Conservation (phyloP, 2,888 invertebrate genomes). For the Platypus cylindrus region DNA sequence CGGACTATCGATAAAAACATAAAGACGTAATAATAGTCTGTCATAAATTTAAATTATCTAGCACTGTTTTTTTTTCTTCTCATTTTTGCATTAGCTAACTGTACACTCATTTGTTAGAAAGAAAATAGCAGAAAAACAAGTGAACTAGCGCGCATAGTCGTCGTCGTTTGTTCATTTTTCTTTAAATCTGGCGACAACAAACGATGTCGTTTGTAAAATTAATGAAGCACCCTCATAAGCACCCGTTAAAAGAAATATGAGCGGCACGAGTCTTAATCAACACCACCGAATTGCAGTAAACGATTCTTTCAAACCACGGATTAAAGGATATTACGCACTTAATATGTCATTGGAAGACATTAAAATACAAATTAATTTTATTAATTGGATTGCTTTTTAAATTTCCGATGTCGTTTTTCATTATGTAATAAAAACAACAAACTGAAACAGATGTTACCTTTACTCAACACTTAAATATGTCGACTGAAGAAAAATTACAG, state of each 20-base stretch:
- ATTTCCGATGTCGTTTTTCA: no score
- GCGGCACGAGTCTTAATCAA: conserved; percentile 14
- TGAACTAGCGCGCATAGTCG: conserved; percentile 9
- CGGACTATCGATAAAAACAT: conserved; percentile 15
- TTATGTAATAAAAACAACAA: no score
- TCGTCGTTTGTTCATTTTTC: conserved; percentile 17
- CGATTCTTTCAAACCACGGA: conserved; percentile 11
- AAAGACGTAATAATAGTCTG: conserved; percentile 14
- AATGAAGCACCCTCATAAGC: conserved; percentile 17
- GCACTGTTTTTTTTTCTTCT: conserved; percentile 14
- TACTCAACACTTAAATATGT: no score
- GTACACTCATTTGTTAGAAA: conserved; percentile 12
- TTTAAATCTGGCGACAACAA: conserved; percentile 19
- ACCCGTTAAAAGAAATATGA: conserved; percentile 17
- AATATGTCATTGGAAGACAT: conserved; percentile 2
- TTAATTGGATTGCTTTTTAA: conserved; percentile 2
- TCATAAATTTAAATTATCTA: conserved; percentile 15
- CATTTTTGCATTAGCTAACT: conserved; percentile 17
- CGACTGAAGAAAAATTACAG: no score
- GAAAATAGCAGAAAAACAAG: conserved; percentile 15
- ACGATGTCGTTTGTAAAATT: conserved; percentile 19
- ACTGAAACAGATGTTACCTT: no score
- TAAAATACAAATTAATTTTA: background rate
- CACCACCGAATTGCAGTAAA: conserved; percentile 7
- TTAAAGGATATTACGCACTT: conserved; percentile 11